Evolutionary conservation across 2,113 vertebrate genomes (phyloP), one percentile per base, ranked within the genome.

Genomic region (rat (Rattus norvegicus)): DNA sequence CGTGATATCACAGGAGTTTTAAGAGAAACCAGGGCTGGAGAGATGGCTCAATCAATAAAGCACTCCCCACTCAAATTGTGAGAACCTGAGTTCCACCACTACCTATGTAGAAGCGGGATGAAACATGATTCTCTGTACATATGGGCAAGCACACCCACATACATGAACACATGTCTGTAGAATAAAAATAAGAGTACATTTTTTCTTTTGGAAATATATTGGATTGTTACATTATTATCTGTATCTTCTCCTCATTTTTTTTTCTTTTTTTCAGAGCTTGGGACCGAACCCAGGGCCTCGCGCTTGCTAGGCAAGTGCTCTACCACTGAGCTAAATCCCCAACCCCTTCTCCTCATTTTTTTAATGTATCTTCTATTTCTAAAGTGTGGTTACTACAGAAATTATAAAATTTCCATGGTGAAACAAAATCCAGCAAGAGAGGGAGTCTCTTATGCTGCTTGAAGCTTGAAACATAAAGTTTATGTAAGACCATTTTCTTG

Each of bases 381-480:
- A 81, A 49, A 85, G 33, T n/a, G 1, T 75, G 43, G 28, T 63
- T 81, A 63, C 33, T 17, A 52, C 33, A 76, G 75, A 65, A 94
- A 72, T 47, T 30, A 94, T 56, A 85, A 86, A 73, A 81, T 43
- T 72, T 73, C 36, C 54, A 69, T 3, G 10, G n/a, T 91, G 91
- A 86, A 39, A 88, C 19, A 49, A 75, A 49, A 81, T 9, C 8
- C 26, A 76, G 20, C 20, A 73, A n/a, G 43, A 24, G 12, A 89
- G 17, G 30, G 26, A 81, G 17, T 88, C 75, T 86, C 80, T 86
- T 86, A 54, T 7, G 14, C 33, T 49, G n/a, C 19, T 69, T 69
- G 47, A 97, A 95, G 65, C n/a, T 61, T 39, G 20, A 97, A 95
- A 91, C 22, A 81, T 39, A 73, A 14, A n/a, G 28, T 61, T 81